Evolutionary conservation across 2,113 vertebrate genomes (phyloP).

Genomic region (Nesoenas mayeri): DNA sequence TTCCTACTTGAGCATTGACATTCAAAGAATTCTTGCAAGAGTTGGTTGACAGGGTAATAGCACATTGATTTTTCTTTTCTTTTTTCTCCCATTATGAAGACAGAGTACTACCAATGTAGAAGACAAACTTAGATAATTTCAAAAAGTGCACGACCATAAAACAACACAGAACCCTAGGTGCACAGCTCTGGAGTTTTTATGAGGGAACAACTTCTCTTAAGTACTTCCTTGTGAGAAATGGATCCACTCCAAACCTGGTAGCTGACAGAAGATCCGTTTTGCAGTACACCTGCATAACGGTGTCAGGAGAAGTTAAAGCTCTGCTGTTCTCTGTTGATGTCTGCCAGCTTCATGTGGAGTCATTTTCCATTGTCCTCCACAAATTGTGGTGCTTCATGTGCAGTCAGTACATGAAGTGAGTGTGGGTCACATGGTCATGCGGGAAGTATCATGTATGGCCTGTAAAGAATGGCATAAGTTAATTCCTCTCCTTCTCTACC

Average conservation of each 20-base stretch:
- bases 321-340: neutral
- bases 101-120: slow-evolving; percentile 5
- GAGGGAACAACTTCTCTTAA: neutral
- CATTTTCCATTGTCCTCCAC: neutral
- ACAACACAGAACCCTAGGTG: neutral
- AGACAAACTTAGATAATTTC: slow-evolving; percentile 33
- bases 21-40: slow-evolving; percentile 37
- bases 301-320: neutral
- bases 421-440: neutral
- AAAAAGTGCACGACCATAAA: neutral
- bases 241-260: neutral
- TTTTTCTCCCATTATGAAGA: slow-evolving; percentile 18
- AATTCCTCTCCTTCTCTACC: neutral
- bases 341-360: neutral
- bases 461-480: neutral
- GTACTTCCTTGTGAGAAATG: neutral
- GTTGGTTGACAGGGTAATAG: slow-evolving; percentile 55
- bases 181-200: neutral
- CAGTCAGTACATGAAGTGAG: neutral
- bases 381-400: neutral
- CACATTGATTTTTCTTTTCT: slow-evolving; percentile 53
- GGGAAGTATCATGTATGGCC: neutral
- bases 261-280: neutral
- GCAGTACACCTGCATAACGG: neutral
- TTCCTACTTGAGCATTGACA: slow-evolving; percentile 24